phyloP scores from a whole-genome alignment of 1,140 invertebrate species.

The Formica exsecta region DNA sequence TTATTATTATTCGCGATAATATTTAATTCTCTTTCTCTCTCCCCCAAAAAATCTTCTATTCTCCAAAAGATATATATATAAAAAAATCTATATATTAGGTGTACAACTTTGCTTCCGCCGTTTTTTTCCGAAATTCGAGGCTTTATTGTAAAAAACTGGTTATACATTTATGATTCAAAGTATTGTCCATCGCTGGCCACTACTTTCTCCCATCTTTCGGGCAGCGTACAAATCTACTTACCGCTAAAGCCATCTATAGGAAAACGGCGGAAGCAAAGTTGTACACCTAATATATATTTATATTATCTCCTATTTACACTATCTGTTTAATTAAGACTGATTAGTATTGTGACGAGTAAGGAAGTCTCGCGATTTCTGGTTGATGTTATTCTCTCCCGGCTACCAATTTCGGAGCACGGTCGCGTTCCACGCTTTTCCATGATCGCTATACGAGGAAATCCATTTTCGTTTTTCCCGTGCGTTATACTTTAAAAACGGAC shows the following conservation, averaged over 20 bases:
- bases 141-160: no score
- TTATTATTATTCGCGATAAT: background rate
- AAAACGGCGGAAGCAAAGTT: no score
- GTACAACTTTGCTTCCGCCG: no score
- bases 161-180: no score
- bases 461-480: slow-evolving; percentile 49
- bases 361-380: slow-evolving; percentile 20
- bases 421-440: slow-evolving; percentile 11
- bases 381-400: background rate
- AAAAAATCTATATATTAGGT: no score
- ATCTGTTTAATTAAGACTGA: background rate
- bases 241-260: no score
- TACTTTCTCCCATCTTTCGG: no score
- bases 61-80: no score
- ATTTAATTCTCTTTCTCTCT: background rate
- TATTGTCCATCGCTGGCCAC: no score
- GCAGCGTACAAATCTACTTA: no score
- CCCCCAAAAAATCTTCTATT: no score
- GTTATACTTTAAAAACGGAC: slow-evolving; percentile 31
- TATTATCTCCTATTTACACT: background rate
- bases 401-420: background rate
- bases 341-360: slow-evolving; percentile 10
- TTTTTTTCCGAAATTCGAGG: no score
- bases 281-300: background rate
- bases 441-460: background rate